phyloP scores from a whole-genome alignment of 2,797 vertebrate species.

The Gadopsis marmoratus region DNA sequence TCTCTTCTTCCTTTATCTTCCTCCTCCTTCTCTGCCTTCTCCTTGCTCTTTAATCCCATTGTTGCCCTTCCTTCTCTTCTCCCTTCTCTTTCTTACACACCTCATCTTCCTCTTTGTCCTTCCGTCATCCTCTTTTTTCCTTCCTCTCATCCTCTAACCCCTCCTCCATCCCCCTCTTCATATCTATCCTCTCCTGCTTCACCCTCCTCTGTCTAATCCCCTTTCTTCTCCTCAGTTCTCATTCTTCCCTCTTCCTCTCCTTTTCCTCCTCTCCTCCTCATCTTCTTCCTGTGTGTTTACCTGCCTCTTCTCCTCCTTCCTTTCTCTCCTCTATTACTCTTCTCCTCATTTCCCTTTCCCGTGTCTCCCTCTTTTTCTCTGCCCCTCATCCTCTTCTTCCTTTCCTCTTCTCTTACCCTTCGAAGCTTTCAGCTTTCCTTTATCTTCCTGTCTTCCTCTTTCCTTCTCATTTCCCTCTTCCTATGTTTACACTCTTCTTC shows the following conservation, averaged over 20 bases:
- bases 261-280: not conserved
- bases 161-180: not conserved
- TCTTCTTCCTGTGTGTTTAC: not conserved
- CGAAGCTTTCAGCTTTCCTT: not conserved
- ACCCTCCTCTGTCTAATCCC: constrained; percentile 22
- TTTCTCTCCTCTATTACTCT: not conserved
- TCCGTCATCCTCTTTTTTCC: not conserved
- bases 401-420: too few species aligned
- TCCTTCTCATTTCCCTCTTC: constrained; percentile 18
- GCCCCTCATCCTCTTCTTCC: too few species aligned
- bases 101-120: not conserved
- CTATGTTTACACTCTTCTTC: not conserved
- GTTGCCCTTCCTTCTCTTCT: not conserved
- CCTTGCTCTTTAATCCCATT: not conserved
- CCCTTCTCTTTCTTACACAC: too few species aligned
- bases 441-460: constrained; percentile 50
- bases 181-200: not conserved
- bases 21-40: not conserved
- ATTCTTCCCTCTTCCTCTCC: not conserved
- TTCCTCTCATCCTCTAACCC: constrained; percentile 1
- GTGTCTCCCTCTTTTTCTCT: not conserved
- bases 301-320: not conserved
- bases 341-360: not conserved
- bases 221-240: not conserved
- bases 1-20: not conserved